These are phyloP conservation scores for Odontamblyopus lacepedii DNA, from an alignment of 2,797 vertebrate species.

Conservation along the genomic window DNA sequence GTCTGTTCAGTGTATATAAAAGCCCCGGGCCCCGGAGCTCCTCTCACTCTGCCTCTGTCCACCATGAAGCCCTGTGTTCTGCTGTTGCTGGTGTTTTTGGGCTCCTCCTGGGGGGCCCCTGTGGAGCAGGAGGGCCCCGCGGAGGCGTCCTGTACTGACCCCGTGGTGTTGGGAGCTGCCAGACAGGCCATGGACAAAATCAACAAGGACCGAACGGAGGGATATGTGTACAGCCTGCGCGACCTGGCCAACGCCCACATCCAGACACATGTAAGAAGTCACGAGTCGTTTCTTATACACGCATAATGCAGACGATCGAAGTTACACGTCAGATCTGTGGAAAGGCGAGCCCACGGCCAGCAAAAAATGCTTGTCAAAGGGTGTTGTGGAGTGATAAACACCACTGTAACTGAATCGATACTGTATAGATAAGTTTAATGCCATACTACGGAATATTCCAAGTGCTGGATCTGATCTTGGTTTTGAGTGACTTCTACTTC, in stretches of 20 bases:
- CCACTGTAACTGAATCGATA: no score
- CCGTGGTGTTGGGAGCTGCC: slow-evolving; percentile 35
- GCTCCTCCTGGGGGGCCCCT: slow-evolving; percentile 51
- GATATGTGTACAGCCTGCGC: slow-evolving; percentile 69
- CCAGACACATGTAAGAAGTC: slow-evolving; percentile 64
- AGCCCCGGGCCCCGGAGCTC: background rate
- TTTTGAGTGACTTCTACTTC: no score
- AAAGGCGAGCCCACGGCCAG: no score
- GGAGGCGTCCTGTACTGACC: slow-evolving; percentile 62
- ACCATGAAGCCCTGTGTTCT: slow-evolving; percentile 64
- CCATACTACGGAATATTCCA: no score
- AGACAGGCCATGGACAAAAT: slow-evolving; percentile 66
- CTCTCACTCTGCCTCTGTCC: slow-evolving; percentile 9
- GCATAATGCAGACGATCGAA: no score
- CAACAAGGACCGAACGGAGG: slow-evolving; percentile 70
- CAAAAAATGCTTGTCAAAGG: no score
- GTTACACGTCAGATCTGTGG: no score
- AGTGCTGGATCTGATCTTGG: no score
- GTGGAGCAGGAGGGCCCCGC: slow-evolving; percentile 19
- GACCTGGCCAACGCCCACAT: slow-evolving; percentile 67
- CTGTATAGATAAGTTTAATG: no score
- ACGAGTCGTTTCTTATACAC: no score
- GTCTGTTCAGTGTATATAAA: slow-evolving; percentile 43
- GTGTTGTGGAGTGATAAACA: no score
- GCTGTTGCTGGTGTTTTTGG: slow-evolving; percentile 57